A percentile compares a stretch with the other conserved stretches of the same genome.
phyloP scores from a whole-genome alignment of 2,113 vertebrate genomes.

The Serinus canaria region DNA sequence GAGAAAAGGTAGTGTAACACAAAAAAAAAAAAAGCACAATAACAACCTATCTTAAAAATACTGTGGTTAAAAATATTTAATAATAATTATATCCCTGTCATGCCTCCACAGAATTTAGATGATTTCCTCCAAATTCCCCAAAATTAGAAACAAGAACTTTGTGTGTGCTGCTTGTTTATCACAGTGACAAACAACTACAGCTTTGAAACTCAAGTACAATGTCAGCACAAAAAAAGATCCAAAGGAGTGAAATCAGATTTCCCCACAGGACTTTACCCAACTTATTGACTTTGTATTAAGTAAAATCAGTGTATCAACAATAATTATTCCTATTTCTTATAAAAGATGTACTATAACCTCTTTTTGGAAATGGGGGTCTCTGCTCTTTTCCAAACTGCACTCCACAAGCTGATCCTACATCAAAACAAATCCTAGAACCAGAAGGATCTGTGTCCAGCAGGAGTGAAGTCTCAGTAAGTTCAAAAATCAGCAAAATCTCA shows the following conservation, averaged over 20 bases:
- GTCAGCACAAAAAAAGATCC: not conserved
- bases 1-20: not conserved
- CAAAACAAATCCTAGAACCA: not conserved
- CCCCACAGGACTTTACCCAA: not conserved
- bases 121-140: not conserved
- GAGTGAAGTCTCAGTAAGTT: not conserved
- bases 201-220: not conserved
- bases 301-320: not conserved
- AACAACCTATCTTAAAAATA: not conserved
- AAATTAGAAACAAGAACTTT: not conserved
- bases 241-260: not conserved
- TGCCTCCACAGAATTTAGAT: not conserved
- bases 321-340: not conserved
- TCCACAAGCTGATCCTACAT: not conserved
- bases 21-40: not conserved
- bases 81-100: not conserved
- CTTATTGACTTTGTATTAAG: not conserved
- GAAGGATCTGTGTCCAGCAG: not conserved
- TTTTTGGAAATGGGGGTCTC: not conserved
- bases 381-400: not conserved
- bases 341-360: not conserved
- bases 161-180: not conserved
- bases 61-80: not conserved
- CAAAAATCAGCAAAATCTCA: not conserved
- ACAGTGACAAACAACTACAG: accelerated